Conservation (phyloP, 2,888 invertebrate genomes). For the Parochlus steinenii region DNA sequence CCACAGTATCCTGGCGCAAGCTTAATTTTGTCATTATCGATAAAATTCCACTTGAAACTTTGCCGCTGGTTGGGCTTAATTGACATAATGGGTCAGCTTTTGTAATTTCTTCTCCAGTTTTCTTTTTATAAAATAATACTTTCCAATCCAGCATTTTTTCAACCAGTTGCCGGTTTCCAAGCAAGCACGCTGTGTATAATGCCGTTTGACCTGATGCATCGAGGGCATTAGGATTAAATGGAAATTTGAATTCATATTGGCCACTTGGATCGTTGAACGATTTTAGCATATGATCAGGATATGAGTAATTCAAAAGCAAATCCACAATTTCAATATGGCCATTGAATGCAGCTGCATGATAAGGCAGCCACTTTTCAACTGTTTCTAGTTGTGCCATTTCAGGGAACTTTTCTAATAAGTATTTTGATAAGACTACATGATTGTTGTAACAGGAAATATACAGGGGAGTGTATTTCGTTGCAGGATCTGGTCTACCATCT, state of each 20-base stretch:
- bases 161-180: slow-evolving; percentile 64
- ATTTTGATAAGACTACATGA: slow-evolving; percentile 54
- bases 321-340: slow-evolving; percentile 66
- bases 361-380: slow-evolving; percentile 80
- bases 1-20: slow-evolving; percentile 35
- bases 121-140: slow-evolving; percentile 30
- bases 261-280: slow-evolving; percentile 52
- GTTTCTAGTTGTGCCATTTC: slow-evolving; percentile 73
- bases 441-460: slow-evolving; percentile 84
- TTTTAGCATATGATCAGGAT: slow-evolving; percentile 52
- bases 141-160: slow-evolving; percentile 58
- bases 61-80: slow-evolving; percentile 43
- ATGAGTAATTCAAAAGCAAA: slow-evolving; percentile 61
- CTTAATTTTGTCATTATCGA: slow-evolving; percentile 72
- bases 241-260: slow-evolving; percentile 65
- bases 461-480: slow-evolving; percentile 81
- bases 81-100: slow-evolving; percentile 19
- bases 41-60: slow-evolving; percentile 77
- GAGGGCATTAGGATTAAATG: slow-evolving; percentile 85
- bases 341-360: slow-evolving; percentile 84
- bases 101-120: slow-evolving; percentile 25
- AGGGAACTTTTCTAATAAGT: slow-evolving; percentile 66
- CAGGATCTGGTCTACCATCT: slow-evolving; percentile 76
- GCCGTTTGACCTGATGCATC: slow-evolving; percentile 84
- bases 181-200: slow-evolving; percentile 73